Evolutionary conservation across 2,113 vertebrate genomes (phyloP).

Genomic region (Jacana jacana): DNA sequence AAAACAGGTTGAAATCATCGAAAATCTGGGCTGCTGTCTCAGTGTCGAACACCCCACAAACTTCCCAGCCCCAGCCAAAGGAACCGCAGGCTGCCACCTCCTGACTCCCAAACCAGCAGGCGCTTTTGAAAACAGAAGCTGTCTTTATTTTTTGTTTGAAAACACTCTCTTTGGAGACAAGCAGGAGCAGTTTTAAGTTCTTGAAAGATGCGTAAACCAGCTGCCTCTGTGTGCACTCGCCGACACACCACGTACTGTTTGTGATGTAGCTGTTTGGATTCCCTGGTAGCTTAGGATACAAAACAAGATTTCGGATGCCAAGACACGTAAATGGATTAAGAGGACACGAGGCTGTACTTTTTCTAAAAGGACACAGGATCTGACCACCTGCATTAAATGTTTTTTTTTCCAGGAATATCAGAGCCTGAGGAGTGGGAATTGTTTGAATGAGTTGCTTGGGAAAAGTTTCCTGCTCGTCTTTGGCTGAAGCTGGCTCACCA

Average conservation of each 20-base stretch:
- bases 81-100: not conserved
- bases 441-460: not conserved
- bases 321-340: slow-evolving; percentile 10
- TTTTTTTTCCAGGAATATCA: not conserved
- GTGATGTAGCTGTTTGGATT: not conserved
- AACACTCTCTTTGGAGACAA: not conserved
- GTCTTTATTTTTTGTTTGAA: not conserved
- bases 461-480: not conserved
- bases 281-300: slow-evolving; percentile 42
- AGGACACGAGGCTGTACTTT: not conserved
- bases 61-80: not conserved
- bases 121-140: not conserved
- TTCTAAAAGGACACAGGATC: not conserved
- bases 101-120: not conserved
- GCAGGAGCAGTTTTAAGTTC: not conserved
- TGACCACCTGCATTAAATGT: not conserved
- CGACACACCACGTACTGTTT: not conserved
- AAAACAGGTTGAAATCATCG: not conserved
- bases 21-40: not conserved
- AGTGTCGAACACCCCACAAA: not conserved
- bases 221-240: not conserved
- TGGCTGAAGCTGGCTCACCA: not conserved
- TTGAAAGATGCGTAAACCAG: not conserved
- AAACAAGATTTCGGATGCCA: slow-evolving; percentile 29
- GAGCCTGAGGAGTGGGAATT: not conserved